Evolutionary conservation across 2,797 vertebrate genomes (phyloP).

Genomic region (Cyclopterus lumpus): DNA sequence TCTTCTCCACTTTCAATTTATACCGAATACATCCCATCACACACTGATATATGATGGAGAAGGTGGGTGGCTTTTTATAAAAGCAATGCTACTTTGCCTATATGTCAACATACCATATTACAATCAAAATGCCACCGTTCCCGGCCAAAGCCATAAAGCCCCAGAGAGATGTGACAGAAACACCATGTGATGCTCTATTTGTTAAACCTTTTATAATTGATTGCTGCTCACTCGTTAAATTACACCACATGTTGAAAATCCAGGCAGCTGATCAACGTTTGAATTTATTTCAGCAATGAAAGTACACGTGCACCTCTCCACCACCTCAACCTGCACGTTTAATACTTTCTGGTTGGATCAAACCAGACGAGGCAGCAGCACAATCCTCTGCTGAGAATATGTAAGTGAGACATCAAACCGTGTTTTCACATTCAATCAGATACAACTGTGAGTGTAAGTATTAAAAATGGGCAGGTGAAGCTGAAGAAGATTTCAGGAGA

Average conservation of each 20-base stretch:
- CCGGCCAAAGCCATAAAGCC: constrained; percentile 15
- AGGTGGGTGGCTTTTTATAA: constrained; percentile 48
- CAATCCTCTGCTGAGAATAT: constrained; percentile 34
- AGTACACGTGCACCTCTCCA: constrained; percentile 29
- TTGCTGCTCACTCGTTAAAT: constrained; percentile 45
- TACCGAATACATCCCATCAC: constrained; percentile 52
- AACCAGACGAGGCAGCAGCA: constrained; percentile 44
- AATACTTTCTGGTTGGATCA: constrained; percentile 27
- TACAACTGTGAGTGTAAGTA: constrained; percentile 11
- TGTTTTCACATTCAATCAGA: constrained; percentile 41
- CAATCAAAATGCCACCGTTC: constrained; percentile 25
- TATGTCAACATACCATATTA: constrained; percentile 31
- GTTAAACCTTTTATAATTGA: constrained; percentile 36
- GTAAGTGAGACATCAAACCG: constrained; percentile 34
- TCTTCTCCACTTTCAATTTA: constrained; percentile 55
- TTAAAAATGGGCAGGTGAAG: not conserved
- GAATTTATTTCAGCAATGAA: constrained; percentile 25
- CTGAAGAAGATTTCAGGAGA: not conserved
- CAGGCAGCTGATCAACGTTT: constrained; percentile 30
- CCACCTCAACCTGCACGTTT: constrained; percentile 23
- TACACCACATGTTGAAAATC: constrained; percentile 16
- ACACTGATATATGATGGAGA: constrained; percentile 44
- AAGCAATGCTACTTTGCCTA: constrained; percentile 38
- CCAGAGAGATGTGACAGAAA: constrained; percentile 7
- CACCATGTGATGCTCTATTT: not conserved